These are phyloP conservation scores for Xiphophorus maculatus DNA, from an alignment of 2,113 vertebrate species.

Conservation along the genomic window DNA sequence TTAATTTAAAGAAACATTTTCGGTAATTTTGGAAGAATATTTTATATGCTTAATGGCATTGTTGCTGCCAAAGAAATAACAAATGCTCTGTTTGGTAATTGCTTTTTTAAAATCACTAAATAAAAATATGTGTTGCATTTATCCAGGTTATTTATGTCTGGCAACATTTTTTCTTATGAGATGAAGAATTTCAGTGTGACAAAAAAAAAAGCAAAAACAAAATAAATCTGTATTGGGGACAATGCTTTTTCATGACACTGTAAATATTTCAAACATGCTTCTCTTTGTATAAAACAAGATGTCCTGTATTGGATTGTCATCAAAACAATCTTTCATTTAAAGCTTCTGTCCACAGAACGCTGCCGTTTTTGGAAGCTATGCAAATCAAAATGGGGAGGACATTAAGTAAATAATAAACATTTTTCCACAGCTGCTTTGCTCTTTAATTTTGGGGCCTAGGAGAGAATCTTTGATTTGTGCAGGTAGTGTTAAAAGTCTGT, in stretches of 20 bases:
- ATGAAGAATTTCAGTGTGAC: not conserved
- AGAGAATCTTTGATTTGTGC: not conserved
- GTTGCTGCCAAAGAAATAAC: not conserved
- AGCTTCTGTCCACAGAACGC: constrained; percentile 16
- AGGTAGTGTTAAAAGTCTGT: constrained; percentile 14
- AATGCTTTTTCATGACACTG: not conserved
- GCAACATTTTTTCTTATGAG: not conserved
- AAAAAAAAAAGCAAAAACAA: too few relatives aligned
- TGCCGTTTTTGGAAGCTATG: not conserved
- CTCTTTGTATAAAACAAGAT: not conserved
- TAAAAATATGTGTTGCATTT: not conserved
- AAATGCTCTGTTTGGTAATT: not conserved
- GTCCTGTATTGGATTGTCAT: not conserved
- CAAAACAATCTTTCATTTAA: constrained; percentile 28
- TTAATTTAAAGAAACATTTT: not conserved
- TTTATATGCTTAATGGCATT: not conserved
- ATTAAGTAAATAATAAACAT: constrained; percentile 6
- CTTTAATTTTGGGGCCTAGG: not conserved
- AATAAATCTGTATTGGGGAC: not conserved
- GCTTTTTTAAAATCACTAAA: too few relatives aligned
- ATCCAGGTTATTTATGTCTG: not conserved
- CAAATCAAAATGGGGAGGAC: constrained; percentile 31
- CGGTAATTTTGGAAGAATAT: not conserved
- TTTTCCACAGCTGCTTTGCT: not conserved
- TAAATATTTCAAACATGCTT: constrained; percentile 14